Evolutionary conservation across 2,113 vertebrate species (phyloP), one percentile per base, ranked within the genome.

Genomic region (Neolamprologus fasciatus): DNA sequence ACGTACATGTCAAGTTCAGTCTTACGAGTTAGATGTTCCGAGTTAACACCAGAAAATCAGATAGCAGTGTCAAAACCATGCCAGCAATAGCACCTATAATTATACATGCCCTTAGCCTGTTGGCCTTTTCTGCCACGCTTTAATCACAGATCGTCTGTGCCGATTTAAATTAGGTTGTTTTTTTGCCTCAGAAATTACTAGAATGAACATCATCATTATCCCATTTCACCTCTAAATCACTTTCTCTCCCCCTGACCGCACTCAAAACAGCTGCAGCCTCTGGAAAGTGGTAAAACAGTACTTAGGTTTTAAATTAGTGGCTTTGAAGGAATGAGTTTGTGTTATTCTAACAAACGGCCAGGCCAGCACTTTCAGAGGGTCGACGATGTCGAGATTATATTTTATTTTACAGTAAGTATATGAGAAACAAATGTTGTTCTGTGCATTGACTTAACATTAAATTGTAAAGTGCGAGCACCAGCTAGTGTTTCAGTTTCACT

Each of bases 161-260:
- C 83, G 85, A 91, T 91, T 92, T 93, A 89, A 93, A 91, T 93
- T 81, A 92, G 89, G 84, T 90, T 93, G 89, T 93, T 93, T 93
- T 88, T 88, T 91, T 85, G 80, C 37, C 68, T 88, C 83, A 89
- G 88, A 92, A 94, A 92, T 90, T 84, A 90, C 89, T 80, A 86
- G 82, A 92, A 89, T 61, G 88, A 92, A 93, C 89, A 93, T 92
- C 84, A 88, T 93, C 87, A 93, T 94, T 91, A 93, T 93, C 90
- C 83, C 89, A 63, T 90, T 89, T 83, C 87, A 89, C 86, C 89
- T 92, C 88, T 93, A 93, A 93, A 94, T 93, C 92, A 94, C 90
- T 91, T 89, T 91, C 91, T 90, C 91, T 89, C 81, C 83, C 86
- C 40, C 71, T 28, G 9, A 91, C 93, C 91, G 17, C 92, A 89